Evolutionary conservation across 2,888 invertebrate species (phyloP).

Genomic region (Coleophora deauratella): DNA sequence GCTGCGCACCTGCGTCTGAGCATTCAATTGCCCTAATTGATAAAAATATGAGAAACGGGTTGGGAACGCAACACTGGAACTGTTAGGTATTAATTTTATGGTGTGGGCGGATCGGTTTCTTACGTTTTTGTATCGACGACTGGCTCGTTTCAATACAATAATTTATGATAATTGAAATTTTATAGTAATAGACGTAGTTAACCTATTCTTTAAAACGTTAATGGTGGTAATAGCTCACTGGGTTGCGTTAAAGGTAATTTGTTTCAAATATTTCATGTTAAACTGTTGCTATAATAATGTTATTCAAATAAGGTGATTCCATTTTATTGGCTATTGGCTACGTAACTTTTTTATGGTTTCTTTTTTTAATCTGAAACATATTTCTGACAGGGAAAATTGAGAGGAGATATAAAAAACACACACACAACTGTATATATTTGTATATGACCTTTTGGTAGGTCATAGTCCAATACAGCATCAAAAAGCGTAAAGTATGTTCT

Average conservation of each 20-base stretch:
- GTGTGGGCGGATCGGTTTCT: neutral
- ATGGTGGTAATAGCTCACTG: conserved; percentile 3
- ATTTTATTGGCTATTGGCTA: no score
- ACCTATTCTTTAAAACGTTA: conserved; percentile 6
- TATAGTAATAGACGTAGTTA: conserved; percentile 5
- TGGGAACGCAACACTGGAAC: no score
- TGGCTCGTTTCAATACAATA: conserved; percentile 1
- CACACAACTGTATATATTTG: no score
- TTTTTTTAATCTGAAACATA: no score
- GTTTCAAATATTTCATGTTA: neutral
- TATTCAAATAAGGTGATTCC: neutral
- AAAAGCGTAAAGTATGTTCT: no score
- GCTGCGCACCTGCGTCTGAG: conserved; percentile 10
- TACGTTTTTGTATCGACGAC: neutral
- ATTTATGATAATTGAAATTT: conserved; percentile 11
- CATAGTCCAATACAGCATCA: no score
- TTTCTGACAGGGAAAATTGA: no score
- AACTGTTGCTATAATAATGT: neutral
- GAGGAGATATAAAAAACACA: no score
- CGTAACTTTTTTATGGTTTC: no score
- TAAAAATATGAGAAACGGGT: conserved; percentile 1
- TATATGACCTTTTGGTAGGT: no score
- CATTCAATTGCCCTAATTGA: conserved; percentile 9
- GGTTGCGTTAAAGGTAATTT: neutral
- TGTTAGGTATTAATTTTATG: neutral